A percentile compares a stretch with the other conserved stretches of the same genome.
Evolutionary conservation across 2,113 vertebrate species (phyloP).

Genomic region (Haplotaxodon microlepis): DNA sequence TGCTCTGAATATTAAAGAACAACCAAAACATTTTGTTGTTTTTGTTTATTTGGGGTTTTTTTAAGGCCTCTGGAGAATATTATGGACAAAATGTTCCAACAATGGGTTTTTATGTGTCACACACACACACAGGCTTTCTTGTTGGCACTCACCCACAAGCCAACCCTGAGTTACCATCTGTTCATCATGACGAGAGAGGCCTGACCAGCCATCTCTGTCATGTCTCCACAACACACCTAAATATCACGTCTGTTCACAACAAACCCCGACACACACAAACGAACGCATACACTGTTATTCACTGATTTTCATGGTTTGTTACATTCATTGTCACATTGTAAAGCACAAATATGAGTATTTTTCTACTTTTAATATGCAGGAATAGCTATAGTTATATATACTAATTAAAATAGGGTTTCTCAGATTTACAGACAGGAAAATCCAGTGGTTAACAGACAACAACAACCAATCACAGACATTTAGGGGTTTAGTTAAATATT

Average conservation of each 20-base stretch:
- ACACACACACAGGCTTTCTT: conserved; percentile 47
- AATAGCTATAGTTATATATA: neutral
- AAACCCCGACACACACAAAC: neutral
- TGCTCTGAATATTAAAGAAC: neutral
- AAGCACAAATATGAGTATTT: neutral
- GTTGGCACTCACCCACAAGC: conserved; percentile 60
- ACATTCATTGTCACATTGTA: neutral
- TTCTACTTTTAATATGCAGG: neutral
- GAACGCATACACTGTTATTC: neutral
- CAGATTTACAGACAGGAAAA: neutral
- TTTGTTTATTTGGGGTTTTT: fast-evolving
- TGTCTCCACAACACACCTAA: conserved; percentile 48
- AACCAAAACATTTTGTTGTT: neutral
- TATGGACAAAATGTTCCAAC: conserved; percentile 3
- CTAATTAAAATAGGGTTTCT: neutral
- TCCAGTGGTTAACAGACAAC: neutral
- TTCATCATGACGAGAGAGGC: conserved; percentile 52
- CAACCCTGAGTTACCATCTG: conserved; percentile 73
- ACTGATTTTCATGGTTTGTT: neutral
- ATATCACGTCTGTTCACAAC: conserved; percentile 37
- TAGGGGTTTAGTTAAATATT: neutral
- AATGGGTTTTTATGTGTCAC: conserved; percentile 33
- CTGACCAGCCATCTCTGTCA: conserved; percentile 51
- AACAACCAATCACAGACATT: neutral
- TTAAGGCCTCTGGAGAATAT: neutral